Evolutionary conservation across 2,888 invertebrate genomes (phyloP).

Genomic region (Andrena minutula): DNA sequence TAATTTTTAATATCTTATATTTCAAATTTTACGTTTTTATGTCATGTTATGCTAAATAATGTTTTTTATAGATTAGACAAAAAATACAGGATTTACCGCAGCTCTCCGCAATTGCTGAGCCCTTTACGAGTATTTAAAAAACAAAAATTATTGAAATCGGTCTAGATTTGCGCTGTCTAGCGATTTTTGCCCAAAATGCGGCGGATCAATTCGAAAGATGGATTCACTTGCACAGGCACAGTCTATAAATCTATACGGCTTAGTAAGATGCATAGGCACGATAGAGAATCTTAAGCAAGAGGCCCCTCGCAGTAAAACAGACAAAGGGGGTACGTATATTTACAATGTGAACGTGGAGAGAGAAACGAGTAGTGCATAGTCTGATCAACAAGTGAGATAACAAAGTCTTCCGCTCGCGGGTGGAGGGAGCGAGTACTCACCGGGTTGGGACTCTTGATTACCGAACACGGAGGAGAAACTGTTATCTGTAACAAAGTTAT

Average conservation of each 20-base stretch:
- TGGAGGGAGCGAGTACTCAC: constrained; percentile 76
- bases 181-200: too few relatives aligned
- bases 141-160: too few relatives aligned
- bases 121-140: too few relatives aligned
- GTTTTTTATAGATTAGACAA: too few relatives aligned
- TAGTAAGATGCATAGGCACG: constrained; percentile 59
- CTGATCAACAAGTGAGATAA: constrained; percentile 24
- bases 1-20: too few relatives aligned
- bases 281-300: constrained; percentile 53
- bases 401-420: not conserved
- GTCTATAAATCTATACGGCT: constrained; percentile 42
- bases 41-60: too few relatives aligned
- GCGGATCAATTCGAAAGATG: not conserved
- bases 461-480: constrained; percentile 96
- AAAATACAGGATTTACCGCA: too few relatives aligned
- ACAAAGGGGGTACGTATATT: constrained; percentile 36
- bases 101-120: too few relatives aligned
- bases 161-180: too few relatives aligned
- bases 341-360: constrained; percentile 51
- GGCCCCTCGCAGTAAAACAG: constrained; percentile 27
- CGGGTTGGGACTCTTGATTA: constrained; percentile 85
- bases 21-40: too few relatives aligned
- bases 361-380: constrained; percentile 51
- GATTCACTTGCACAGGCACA: constrained; percentile 51
- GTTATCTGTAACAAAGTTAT: constrained; percentile 93